Percentiles rank a stretch among this genome's conserved stretches.
These are phyloP conservation scores for Phocoena sinus DNA, from an alignment of 2,113 vertebrate genomes.

Conservation along the genomic window DNA sequence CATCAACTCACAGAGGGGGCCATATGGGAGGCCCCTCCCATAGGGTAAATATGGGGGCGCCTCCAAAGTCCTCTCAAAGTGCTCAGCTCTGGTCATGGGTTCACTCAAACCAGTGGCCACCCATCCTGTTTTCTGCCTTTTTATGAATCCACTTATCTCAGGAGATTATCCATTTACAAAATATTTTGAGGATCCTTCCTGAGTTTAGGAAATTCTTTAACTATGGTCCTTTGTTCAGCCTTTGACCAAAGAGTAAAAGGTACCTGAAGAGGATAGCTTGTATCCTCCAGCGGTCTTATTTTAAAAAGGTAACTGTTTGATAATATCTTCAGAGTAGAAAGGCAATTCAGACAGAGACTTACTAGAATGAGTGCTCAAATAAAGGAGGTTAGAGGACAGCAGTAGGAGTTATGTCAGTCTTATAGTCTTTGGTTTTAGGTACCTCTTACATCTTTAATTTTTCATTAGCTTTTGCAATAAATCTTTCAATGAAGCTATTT, in stretches of 20 bases:
- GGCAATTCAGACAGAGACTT: background rate
- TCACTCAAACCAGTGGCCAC: background rate
- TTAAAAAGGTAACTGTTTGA: background rate
- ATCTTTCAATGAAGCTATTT: background rate
- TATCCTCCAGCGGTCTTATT: background rate
- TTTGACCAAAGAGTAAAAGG: background rate
- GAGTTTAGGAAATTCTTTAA: background rate
- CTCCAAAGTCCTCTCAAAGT: background rate
- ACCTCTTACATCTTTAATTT: background rate
- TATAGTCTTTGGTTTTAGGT: background rate
- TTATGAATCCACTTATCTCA: background rate
- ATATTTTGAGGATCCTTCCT: background rate
- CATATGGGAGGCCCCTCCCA: too few relatives aligned
- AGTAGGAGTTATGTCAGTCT: background rate
- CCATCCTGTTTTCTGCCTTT: background rate
- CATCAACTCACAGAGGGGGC: background rate
- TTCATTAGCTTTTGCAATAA: background rate
- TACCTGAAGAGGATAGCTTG: background rate
- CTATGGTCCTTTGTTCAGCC: background rate
- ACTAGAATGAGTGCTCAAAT: background rate
- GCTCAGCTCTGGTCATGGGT: background rate
- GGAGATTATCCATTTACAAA: background rate
- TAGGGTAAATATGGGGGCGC: background rate
- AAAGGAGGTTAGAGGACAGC: background rate
- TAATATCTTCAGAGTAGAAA: background rate